Evolutionary conservation across 1,140 invertebrate genomes (phyloP).

Genomic region (Heliconius hewitsoni): DNA sequence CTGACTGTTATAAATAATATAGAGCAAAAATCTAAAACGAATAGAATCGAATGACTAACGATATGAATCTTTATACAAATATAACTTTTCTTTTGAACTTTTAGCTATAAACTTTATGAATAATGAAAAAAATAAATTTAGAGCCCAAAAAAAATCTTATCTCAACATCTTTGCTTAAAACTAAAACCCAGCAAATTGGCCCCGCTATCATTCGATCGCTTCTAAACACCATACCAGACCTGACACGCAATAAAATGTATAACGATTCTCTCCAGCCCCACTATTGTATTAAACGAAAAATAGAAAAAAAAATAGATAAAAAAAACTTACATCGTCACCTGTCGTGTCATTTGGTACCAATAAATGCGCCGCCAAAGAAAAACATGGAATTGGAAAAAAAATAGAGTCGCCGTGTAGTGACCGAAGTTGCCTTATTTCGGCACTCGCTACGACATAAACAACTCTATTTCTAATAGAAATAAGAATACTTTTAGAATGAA

Average conservation of each 20-base stretch:
- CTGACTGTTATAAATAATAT: neutral
- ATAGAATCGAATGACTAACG: too few relatives aligned
- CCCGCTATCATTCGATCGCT: constrained; percentile 57
- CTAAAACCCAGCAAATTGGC: constrained; percentile 68
- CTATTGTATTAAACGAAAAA: constrained; percentile 54
- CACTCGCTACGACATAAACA: constrained; percentile 13
- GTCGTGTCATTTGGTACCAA: constrained; percentile 79
- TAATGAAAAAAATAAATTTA: neutral
- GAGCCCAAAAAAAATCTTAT: constrained; percentile 47
- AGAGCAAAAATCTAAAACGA: neutral
- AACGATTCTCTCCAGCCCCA: constrained; percentile 65
- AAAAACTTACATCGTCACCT: constrained; percentile 69
- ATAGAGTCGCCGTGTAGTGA: constrained; percentile 66
- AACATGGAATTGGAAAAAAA: constrained; percentile 72
- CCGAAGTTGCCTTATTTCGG: constrained; percentile 61
- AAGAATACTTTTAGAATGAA: constrained; percentile 38
- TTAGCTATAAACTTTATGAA: neutral
- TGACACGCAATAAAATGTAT: constrained; percentile 76
- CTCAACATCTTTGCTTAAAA: constrained; percentile 66
- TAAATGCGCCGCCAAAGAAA: constrained; percentile 76
- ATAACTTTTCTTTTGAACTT: neutral
- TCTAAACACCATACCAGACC: constrained; percentile 29
- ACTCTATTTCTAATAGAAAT: constrained; percentile 12
- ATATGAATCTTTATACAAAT: constrained; percentile 8
- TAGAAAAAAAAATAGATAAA: constrained; percentile 21